Base-by-base conservation (phyloP, 2,797 vertebrate species). In the Chaunax sp. region DNA sequence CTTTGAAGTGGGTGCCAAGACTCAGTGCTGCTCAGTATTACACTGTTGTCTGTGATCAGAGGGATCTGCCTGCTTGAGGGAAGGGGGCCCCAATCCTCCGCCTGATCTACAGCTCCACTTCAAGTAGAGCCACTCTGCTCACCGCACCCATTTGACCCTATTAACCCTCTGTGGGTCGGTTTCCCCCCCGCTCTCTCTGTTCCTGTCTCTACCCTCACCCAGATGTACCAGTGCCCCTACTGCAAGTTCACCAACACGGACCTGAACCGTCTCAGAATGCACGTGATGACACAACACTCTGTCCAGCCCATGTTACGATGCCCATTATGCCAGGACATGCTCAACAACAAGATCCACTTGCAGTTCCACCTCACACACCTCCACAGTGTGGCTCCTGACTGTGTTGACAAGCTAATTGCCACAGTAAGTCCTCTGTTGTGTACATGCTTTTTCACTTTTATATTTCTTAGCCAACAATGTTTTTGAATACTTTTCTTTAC, bases 331-430 rank as follows among this genome's bases (percentile, higher is more conserved):
- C 98, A 99, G 92, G 98, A 99, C 92, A 97, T 96, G 96, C 96
- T 99, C 61, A 99, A 97, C 94, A 99, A 98, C 95, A 99, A 99
- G 94, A 94, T 98, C 91, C 98, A 99, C 89, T 93, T 99, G 84
- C 98, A 99, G 96, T 94, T 99, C 86, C 98, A 99, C 92, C 98
- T 99, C 90, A 99, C 98, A 49, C 98, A 99, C 89, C 96, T 99
- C 81, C 98, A 99, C 95, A 99, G 98, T 0, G 98, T 99, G 90
- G 95, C 98, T 0, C 97, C 98, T 0, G 98, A 99, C 94, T 99
- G 98, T 0, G 98, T 99, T 0, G 98, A 99, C 62, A 99, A 99
- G 68, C 97, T 99, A 63, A 96, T 99, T 62, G 92, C 98, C 89
- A 97, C 97, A 87, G 98, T 99, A 91, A 95, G 97, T 92, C 22